These are phyloP conservation scores for Hirtodrosophila duncani DNA, from an alignment of 2,888 invertebrate genomes.

Conservation along the genomic window DNA sequence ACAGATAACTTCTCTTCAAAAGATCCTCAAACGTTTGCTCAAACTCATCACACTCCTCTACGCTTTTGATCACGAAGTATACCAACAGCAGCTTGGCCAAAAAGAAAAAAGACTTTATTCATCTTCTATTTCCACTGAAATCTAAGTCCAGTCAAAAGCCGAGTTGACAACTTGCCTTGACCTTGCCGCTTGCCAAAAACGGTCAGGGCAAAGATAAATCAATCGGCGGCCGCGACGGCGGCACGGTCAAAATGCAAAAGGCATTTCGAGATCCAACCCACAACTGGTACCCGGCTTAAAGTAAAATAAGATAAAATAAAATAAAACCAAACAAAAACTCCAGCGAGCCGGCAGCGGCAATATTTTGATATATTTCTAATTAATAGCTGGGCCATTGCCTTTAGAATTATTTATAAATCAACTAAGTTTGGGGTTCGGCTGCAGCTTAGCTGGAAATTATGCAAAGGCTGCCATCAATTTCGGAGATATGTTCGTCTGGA, in stretches of 20 bases:
- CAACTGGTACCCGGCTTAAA: slow-evolving; percentile 18
- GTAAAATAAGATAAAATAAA: too few relatives aligned
- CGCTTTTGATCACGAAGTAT: too few relatives aligned
- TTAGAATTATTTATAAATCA: slow-evolving; percentile 27
- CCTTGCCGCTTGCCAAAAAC: slow-evolving; percentile 60
- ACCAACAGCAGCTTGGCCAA: slow-evolving; percentile 1
- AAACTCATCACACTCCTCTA: too few relatives aligned
- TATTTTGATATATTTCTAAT: slow-evolving; percentile 67
- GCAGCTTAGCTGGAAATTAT: slow-evolving; percentile 56
- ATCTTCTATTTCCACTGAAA: slow-evolving; percentile 55
- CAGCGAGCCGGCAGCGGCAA: slow-evolving; percentile 7
- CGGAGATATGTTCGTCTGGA: background rate
- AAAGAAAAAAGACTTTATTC: slow-evolving; percentile 15
- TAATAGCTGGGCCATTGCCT: slow-evolving; percentile 50
- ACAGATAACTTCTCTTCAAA: too few relatives aligned
- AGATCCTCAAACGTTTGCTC: too few relatives aligned
- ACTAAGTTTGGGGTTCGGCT: slow-evolving; percentile 37
- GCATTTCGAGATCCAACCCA: slow-evolving; percentile 7
- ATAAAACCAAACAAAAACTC: background rate
- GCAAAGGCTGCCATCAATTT: slow-evolving; percentile 36
- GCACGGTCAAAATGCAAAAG: slow-evolving; percentile 13
- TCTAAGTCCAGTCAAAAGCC: slow-evolving; percentile 49
- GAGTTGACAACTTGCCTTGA: slow-evolving; percentile 67
- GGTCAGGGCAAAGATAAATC: slow-evolving; percentile 60
- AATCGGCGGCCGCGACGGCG: slow-evolving; percentile 35